A percentile compares a stretch with the other conserved stretches of the same genome.
Evolutionary conservation across 2,797 vertebrate genomes (phyloP).

Genomic region (Xenentodon cancila): DNA sequence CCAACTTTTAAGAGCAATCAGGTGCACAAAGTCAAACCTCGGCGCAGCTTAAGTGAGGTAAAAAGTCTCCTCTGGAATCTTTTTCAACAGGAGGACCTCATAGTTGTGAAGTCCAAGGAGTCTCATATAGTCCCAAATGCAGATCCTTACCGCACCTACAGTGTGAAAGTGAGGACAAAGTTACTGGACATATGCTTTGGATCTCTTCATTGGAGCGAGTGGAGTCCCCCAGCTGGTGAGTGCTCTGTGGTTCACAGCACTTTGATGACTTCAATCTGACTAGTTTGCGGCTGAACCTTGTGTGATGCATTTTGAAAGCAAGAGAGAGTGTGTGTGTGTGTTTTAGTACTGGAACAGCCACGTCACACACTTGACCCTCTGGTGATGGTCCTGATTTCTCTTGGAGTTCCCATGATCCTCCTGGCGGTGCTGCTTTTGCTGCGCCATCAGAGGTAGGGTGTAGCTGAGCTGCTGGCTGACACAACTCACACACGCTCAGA

Average conservation of each 20-base stretch:
- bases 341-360: slow-evolving; percentile 33
- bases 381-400: slow-evolving; percentile 44
- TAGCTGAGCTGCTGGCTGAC: no score
- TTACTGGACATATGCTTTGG: accelerated
- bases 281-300: neutral
- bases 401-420: slow-evolving; percentile 75
- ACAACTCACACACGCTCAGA: no score
- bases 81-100: slow-evolving; percentile 42
- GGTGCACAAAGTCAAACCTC: no score
- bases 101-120: accelerated
- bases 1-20: no score
- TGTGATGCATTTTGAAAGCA: neutral
- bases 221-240: slow-evolving; percentile 66
- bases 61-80: slow-evolving; percentile 4
- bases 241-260: slow-evolving; percentile 5
- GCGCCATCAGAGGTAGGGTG: slow-evolving; percentile 59
- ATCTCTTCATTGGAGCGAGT: slow-evolving; percentile 49
- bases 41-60: slow-evolving; percentile 28
- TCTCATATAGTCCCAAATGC: slow-evolving; percentile 3
- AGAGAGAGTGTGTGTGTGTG: slow-evolving; percentile 17
- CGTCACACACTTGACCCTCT: slow-evolving; percentile 8
- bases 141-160: slow-evolving; percentile 38
- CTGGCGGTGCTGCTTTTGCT: slow-evolving; percentile 63
- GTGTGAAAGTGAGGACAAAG: slow-evolving; percentile 50
- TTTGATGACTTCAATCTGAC: neutral